These are phyloP conservation scores for Silurus meridionalis DNA, from an alignment of 2,113 vertebrate species.

Conservation along the genomic window DNA sequence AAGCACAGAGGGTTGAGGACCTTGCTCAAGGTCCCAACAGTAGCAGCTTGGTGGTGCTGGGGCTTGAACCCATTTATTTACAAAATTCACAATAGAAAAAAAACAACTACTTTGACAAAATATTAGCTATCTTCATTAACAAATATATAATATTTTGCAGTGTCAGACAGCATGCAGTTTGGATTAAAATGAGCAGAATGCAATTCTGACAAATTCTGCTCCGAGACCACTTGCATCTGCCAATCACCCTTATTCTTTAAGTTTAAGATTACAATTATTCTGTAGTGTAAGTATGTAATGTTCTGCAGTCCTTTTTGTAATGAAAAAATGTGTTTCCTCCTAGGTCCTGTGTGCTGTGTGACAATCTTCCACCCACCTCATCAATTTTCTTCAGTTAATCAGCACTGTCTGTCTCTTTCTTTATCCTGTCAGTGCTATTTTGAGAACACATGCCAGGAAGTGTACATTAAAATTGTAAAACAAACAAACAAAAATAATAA, in stretches of 20 bases:
- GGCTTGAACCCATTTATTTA: too few species aligned
- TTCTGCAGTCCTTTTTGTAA: conserved; percentile 5
- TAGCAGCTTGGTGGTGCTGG: too few species aligned
- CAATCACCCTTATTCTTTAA: conserved; percentile 36
- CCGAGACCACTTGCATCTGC: conserved; percentile 54
- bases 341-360: conserved; percentile 63
- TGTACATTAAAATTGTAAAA: conserved; percentile 30
- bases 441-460: background rate
- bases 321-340: conserved; percentile 17
- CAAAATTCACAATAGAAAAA: too few species aligned
- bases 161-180: background rate
- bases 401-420: conserved; percentile 35
- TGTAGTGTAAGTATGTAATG: background rate
- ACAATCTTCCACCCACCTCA: background rate
- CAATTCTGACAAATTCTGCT: background rate
- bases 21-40: too few species aligned
- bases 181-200: conserved; percentile 16
- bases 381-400: conserved; percentile 28
- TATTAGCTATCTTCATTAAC: background rate
- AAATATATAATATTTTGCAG: background rate
- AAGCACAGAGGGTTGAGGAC: too few species aligned
- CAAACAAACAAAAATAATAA: background rate
- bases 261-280: background rate
- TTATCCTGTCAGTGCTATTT: conserved; percentile 10
- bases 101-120: too few species aligned